Base-by-base conservation (phyloP, 2,888 invertebrate genomes). In the Leptopilina myrica region DNA sequence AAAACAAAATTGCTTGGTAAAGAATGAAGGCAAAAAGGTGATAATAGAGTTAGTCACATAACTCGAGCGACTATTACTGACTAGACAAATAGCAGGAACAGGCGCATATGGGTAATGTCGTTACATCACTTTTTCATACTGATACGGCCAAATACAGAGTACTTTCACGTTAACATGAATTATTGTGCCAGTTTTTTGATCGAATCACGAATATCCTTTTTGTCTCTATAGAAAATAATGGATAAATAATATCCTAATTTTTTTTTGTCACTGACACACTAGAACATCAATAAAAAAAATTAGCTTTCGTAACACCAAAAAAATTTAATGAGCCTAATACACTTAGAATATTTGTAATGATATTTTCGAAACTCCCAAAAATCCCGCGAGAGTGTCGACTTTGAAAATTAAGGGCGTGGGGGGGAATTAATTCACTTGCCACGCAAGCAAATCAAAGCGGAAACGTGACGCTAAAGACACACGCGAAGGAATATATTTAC, bases 401-500 rank as follows among this genome's bases (percentile, higher is more conserved):
- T 43, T 8, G 43, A 46, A 46, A 62, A 62, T 69, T 26, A 2
- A 33, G 67, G 43, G 20, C n/a, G 20, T 20, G 20, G 1, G 26
- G 8, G 43, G 43, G 11, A 78, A 62, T 78, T 73, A 62, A 73
- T 78, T 62, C 73, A 67, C 40, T 40, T 59, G 14, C 43, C 67
- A 62, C 62, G 64, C 62, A 65, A 67, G n/a, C 53, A 14, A 62
- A 64, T 77, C 26, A 66, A 76, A 40, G 75, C 56, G 65, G 78
- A 62, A 76, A 78, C 65, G 40, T 26, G 43, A 43, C 76, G 62
- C 62, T n/a, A 46, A 76, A 40, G 46, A 76, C 76, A 76, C 76
- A 76, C 76, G 76, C 76, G 64, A 76, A 64, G 62, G 76, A 64
- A 76, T 76, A 76, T 12, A 76, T 76, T 62, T 76, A 64, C 64